phyloP scores from a whole-genome alignment of 2,113 vertebrate genomes.

The Theristicus caerulescens region DNA sequence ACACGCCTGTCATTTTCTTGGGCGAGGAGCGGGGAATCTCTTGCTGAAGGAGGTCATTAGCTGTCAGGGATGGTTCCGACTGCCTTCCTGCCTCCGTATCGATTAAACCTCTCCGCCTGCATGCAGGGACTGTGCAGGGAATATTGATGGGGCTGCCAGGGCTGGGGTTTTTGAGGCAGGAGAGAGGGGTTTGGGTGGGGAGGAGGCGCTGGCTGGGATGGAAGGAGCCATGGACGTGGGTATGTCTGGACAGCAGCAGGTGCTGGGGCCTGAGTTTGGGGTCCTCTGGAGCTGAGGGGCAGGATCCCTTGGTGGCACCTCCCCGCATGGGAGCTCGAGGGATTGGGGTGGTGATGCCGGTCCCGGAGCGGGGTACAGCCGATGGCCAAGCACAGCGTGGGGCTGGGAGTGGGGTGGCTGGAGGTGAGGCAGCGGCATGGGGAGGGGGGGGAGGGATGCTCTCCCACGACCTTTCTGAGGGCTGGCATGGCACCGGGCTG shows the following conservation, averaged over 20 bases:
- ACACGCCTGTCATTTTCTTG: slow-evolving; percentile 74
- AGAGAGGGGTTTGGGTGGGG: neutral
- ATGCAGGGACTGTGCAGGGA: slow-evolving; percentile 23
- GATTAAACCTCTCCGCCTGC: slow-evolving; percentile 58
- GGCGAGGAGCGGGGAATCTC: slow-evolving; percentile 66
- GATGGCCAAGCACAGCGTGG: accelerated
- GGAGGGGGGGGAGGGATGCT: neutral
- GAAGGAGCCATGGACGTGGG: neutral
- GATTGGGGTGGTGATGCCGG: neutral
- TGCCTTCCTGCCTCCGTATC: slow-evolving; percentile 71
- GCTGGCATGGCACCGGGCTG: neutral
- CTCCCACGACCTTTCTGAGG: neutral
- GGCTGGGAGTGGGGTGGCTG: neutral
- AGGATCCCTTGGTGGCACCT: neutral
- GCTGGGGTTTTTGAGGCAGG: neutral
- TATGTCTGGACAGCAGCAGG: neutral
- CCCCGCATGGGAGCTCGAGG: neutral
- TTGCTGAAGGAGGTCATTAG: slow-evolving; percentile 74
- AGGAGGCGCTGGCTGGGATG: neutral
- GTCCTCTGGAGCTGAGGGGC: neutral
- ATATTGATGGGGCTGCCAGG: slow-evolving; percentile 56
- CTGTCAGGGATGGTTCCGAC: slow-evolving; percentile 71
- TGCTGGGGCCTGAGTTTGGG: neutral
- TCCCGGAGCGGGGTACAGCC: neutral
- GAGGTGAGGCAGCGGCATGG: accelerated